Conservation (phyloP, 2,113 vertebrate genomes). For the Phainopepla nitens region DNA sequence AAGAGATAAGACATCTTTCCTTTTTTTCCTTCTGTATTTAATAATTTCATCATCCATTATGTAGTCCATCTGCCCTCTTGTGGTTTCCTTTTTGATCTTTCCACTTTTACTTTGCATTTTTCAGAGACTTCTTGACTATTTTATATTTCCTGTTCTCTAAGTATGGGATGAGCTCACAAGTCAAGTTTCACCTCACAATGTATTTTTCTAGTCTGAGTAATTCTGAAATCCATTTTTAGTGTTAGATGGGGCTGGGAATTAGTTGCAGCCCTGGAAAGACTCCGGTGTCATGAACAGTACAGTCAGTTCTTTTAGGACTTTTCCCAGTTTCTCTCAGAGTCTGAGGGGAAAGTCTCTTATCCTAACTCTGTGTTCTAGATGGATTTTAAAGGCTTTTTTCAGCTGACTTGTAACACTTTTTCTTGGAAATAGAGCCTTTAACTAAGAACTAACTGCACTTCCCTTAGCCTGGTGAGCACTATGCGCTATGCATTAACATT, state of each 20-base stretch:
- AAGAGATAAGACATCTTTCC: conserved; percentile 4
- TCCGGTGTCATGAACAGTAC: neutral
- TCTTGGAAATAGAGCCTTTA: neutral
- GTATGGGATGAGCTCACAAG: conserved; percentile 23
- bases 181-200: conserved; percentile 9
- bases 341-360: neutral
- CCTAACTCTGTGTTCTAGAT: neutral
- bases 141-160: conserved; percentile 39
- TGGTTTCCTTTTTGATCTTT: conserved; percentile 67
- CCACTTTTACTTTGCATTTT: conserved; percentile 50
- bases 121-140: conserved; percentile 36
- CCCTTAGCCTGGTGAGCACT: neutral
- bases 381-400: neutral
- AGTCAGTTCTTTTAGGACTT: neutral
- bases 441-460: neutral
- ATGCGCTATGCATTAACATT: neutral
- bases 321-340: neutral
- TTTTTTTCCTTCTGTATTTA: conserved; percentile 5
- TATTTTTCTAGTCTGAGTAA: conserved; percentile 36
- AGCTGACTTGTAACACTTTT: neutral
- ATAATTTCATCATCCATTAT: conserved; percentile 54
- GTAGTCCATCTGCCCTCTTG: conserved; percentile 62
- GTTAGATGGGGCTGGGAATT: neutral
- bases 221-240: conserved; percentile 33
- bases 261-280: conserved; percentile 14